Conservation (phyloP, 2,113 vertebrate genomes). For the Calidris pygmaea region DNA sequence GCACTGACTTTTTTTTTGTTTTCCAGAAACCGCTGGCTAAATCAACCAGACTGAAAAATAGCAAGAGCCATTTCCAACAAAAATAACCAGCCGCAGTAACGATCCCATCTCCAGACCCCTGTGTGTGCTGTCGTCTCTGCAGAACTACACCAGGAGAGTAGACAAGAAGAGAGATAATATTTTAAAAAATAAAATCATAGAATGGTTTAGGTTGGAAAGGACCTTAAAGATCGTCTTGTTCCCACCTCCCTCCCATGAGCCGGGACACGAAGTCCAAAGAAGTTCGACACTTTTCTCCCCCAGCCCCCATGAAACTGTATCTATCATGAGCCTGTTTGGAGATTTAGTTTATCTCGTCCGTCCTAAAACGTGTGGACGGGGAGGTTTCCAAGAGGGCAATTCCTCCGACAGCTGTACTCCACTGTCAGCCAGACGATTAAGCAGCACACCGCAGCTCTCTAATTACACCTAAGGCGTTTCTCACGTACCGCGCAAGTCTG, state of each 20-base stretch:
- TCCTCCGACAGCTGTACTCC: neutral
- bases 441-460: neutral
- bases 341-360: neutral
- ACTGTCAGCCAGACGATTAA: neutral
- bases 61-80: neutral
- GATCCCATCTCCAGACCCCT: neutral
- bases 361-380: neutral
- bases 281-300: neutral
- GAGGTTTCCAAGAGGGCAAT: neutral
- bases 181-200: neutral
- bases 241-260: neutral
- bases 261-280: neutral
- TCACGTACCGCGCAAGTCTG: neutral
- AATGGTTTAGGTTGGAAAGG: neutral
- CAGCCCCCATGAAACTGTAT: neutral
- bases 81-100: neutral
- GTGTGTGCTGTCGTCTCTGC: fast-evolving
- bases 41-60: neutral
- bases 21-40: neutral
- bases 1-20: neutral
- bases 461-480: neutral
- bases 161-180: neutral
- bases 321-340: neutral
- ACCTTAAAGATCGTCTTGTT: neutral
- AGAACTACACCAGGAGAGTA: neutral